Percentiles rank a stretch among this genome's conserved stretches.
phyloP scores from a whole-genome alignment of 2,113 vertebrate species.

The Sakesphorus luctuosus region DNA sequence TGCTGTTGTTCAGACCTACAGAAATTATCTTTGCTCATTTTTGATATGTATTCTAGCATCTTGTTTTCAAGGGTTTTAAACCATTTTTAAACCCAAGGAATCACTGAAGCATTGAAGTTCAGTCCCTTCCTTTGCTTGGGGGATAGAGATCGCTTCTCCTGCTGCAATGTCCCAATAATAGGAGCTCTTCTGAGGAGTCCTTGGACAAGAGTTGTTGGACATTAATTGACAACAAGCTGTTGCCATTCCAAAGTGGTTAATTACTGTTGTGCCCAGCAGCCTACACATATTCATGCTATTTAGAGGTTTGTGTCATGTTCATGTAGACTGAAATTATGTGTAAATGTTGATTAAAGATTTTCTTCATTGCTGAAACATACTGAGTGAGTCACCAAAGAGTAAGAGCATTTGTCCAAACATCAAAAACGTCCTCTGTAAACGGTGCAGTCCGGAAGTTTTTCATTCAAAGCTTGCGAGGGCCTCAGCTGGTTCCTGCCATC shows the following conservation, averaged over 20 bases:
- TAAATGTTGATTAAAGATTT: neutral
- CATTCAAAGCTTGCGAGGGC: neutral
- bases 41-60: neutral
- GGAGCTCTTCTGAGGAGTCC: neutral
- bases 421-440: rapidly evolving
- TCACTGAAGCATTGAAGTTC: neutral
- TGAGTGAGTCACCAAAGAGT: neutral
- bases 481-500: conserved; percentile 44
- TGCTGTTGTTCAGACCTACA: neutral
- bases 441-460: neutral
- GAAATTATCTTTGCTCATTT: neutral
- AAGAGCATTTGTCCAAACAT: neutral
- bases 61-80: neutral
- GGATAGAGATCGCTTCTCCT: neutral
- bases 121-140: neutral
- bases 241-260: neutral
- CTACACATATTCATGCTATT: neutral
- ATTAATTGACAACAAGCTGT: neutral
- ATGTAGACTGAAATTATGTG: neutral
- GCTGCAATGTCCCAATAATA: neutral
- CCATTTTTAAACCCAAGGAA: neutral
- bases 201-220: neutral
- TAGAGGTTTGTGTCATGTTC: neutral
- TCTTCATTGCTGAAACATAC: neutral
- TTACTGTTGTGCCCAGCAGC: neutral